phyloP scores from a whole-genome alignment of 2,888 invertebrate genomes.

The Scaptodrosophila latifasciaeformis region DNA sequence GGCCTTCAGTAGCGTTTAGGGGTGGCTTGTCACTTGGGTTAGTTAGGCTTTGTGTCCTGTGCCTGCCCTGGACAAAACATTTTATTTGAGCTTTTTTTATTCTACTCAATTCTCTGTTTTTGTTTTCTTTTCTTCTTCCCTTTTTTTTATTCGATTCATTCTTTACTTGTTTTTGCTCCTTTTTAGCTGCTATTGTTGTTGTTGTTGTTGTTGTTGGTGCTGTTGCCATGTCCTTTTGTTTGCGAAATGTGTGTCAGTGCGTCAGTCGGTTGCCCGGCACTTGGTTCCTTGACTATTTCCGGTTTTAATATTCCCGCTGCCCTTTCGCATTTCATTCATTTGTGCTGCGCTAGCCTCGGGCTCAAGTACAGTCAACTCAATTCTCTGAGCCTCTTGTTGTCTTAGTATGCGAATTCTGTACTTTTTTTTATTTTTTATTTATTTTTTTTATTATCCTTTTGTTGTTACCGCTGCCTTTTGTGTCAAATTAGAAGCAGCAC shows the following conservation, averaged over 20 bases:
- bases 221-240: conserved; percentile 52
- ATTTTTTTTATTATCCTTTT: conserved; percentile 20
- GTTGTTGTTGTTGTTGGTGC: too few relatives aligned
- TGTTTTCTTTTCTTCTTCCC: conserved; percentile 24
- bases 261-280: conserved; percentile 66
- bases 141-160: conserved; percentile 38
- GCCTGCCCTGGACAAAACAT: conserved; percentile 58
- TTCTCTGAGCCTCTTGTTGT: too few relatives aligned
- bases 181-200: too few relatives aligned
- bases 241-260: conserved; percentile 64
- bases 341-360: conserved; percentile 2
- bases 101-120: conserved; percentile 43
- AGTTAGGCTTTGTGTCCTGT: conserved; percentile 52
- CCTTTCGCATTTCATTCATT: conserved; percentile 21
- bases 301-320: conserved; percentile 64
- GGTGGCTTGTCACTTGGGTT: conserved; percentile 56
- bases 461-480: conserved; percentile 33
- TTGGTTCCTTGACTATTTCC: conserved; percentile 65
- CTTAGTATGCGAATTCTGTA: too few relatives aligned
- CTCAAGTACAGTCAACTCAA: background rate
- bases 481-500: conserved; percentile 16
- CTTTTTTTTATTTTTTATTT: too few relatives aligned
- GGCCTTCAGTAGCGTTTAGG: conserved; percentile 55
- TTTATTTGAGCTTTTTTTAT: conserved; percentile 68
- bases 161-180: too few relatives aligned